Percentiles rank a stretch among this genome's conserved stretches.
Conservation (phyloP, 2,797 vertebrate genomes). For the Coilia nasus region DNA sequence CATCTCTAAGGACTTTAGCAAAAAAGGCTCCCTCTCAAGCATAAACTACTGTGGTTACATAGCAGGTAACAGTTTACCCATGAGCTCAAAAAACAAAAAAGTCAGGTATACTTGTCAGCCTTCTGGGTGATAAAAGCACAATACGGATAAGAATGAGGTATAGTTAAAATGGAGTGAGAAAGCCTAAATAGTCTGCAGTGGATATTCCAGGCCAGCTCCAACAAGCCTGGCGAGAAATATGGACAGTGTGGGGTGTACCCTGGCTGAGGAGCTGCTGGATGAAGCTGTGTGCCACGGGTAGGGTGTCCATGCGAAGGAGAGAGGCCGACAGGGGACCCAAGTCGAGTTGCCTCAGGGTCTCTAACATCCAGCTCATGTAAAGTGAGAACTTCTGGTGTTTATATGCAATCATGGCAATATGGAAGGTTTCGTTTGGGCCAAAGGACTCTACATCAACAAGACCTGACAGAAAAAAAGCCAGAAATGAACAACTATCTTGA, state of each 20-base stretch:
- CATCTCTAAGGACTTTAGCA: neutral
- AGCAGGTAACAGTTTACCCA: too few relatives aligned
- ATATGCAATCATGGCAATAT: constrained; percentile 47
- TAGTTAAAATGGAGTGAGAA: neutral
- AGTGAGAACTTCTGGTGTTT: constrained; percentile 33
- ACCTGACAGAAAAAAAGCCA: constrained; percentile 22
- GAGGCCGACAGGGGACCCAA: constrained; percentile 79
- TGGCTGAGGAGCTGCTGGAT: constrained; percentile 71
- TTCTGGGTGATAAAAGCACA: neutral
- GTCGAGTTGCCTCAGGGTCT: constrained; percentile 58
- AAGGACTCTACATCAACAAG: constrained; percentile 22
- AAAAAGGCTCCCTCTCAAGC: neutral
- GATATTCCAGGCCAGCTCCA: too few relatives aligned
- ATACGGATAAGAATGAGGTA: neutral
- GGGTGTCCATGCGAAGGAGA: constrained; percentile 76
- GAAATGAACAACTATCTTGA: neutral
- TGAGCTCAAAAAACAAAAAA: neutral
- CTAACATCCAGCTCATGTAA: constrained; percentile 49
- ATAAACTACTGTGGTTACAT: neutral
- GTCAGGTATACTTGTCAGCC: neutral
- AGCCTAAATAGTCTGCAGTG: neutral
- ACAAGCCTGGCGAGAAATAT: too few relatives aligned
- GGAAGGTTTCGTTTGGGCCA: constrained; percentile 52
- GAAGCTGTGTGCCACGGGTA: constrained; percentile 73
- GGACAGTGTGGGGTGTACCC: constrained; percentile 57